Conservation (phyloP, 2,888 invertebrate species). For the Acleris cristana region DNA sequence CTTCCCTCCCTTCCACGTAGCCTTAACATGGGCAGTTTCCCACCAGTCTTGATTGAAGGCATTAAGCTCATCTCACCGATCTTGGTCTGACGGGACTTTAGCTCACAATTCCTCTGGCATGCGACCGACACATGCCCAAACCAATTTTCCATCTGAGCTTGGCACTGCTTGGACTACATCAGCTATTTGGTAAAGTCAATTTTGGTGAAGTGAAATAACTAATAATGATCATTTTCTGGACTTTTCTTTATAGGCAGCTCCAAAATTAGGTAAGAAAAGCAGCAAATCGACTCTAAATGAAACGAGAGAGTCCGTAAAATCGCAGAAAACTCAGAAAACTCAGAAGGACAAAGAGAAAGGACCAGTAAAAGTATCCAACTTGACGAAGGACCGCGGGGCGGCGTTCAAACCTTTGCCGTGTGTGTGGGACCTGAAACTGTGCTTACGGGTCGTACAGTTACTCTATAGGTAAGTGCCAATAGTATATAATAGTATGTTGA, state of each 20-base stretch:
- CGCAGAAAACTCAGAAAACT: constrained; percentile 67
- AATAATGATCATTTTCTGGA: too few species aligned
- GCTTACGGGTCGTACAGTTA: constrained; percentile 62
- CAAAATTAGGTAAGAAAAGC: constrained; percentile 63
- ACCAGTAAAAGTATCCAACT: constrained; percentile 56
- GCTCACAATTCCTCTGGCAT: too few species aligned
- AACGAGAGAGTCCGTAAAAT: constrained; percentile 59
- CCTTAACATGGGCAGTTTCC: too few species aligned
- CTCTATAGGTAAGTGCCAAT: constrained; percentile 59
- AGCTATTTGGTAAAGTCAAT: too few species aligned
- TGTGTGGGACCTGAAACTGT: constrained; percentile 66
- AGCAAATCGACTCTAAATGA: constrained; percentile 62
- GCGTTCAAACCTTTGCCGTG: constrained; percentile 71
- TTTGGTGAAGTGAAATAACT: too few species aligned
- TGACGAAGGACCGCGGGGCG: constrained; percentile 65
- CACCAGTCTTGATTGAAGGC: too few species aligned
- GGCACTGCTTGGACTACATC: too few species aligned
- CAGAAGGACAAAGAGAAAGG: constrained; percentile 64
- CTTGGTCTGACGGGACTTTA: too few species aligned
- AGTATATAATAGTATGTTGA: background rate
- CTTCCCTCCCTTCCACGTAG: too few species aligned
- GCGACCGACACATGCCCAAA: too few species aligned
- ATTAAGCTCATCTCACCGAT: too few species aligned
- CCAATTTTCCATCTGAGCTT: too few species aligned
- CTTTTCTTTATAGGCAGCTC: constrained; percentile 51